These are phyloP conservation scores for western clawed frog (Xenopus tropicalis) DNA, from an alignment of 2,113 vertebrate genomes.

Conservation along the genomic window UCB_Xtro_10.0 CM004446.2:92790001-92790500, in stretches of 20 bases:
- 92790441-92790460: no score
- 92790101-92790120: slow-evolving; percentile 2
- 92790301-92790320: background rate
- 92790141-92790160: slow-evolving; percentile 16
- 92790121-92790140: slow-evolving; percentile 4
- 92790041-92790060: slow-evolving; percentile 17
- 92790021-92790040: slow-evolving; percentile 11
- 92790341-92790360: no score
- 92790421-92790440: no score
- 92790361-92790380: no score
- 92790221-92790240: background rate
- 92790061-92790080: slow-evolving; percentile 5
- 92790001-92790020: slow-evolving; percentile 16
- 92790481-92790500: no score
- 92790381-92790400: no score
- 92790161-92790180: background rate
- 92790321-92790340: background rate
- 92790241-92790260: background rate
- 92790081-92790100: background rate
- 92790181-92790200: background rate
- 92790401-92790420: no score
- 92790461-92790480: no score
- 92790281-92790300: background rate
- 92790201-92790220: background rate
- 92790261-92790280: background rate